Base-by-base conservation (phyloP, 1,140 invertebrate species). In the Gryllus bimaculatus region DNA sequence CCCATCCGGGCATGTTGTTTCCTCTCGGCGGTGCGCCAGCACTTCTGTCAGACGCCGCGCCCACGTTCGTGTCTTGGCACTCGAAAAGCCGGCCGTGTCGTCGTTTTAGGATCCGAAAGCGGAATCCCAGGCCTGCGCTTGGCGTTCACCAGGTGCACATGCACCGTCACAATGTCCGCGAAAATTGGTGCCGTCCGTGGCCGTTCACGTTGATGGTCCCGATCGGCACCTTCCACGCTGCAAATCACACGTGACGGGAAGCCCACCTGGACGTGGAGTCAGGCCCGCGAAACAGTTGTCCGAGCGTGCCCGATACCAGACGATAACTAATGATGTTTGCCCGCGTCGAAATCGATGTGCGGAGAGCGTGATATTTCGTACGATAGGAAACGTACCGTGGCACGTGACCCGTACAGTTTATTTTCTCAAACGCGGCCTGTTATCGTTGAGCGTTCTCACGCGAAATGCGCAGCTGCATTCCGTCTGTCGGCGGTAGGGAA, bases 111-210 rank as follows among this genome's bases (percentile, higher is more conserved):
- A 88, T 83, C 48, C 86, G 85, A n/a, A 0, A 81, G 82, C 75
- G 85, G 84, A 7, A 82, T 47, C 84, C 83, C n/a, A 84, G 80
- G 80, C n/a, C 87, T 88, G 76, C 87, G 85, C 78, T 91, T 91
- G 4, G 88, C 88, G 74, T 90, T 90, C 13, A 94, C 90, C 47
- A 96, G 86, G 80, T 94, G 90, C 21, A 97, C 88, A 73, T 89
- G 88, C 8, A 96, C 88, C 20, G 88, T 88, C 78, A 92, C 90
- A 1, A 94, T 90, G 84, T 97, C 95, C 0, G 95, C 93, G 84
- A 96, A 97, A 84, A n/a, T n/a, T 97, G 95, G 93, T 94, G 0
- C 95, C 95, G 84, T 99, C 97, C 0, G 94, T 96, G 0, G 97
- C 96, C 0, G 95, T n/a, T 95, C 4, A 98, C 91, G 83, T 95